These are phyloP conservation scores for Helicoverpa armigera DNA, from an alignment of 1,140 invertebrate genomes.

Conservation along the genomic window DNA sequence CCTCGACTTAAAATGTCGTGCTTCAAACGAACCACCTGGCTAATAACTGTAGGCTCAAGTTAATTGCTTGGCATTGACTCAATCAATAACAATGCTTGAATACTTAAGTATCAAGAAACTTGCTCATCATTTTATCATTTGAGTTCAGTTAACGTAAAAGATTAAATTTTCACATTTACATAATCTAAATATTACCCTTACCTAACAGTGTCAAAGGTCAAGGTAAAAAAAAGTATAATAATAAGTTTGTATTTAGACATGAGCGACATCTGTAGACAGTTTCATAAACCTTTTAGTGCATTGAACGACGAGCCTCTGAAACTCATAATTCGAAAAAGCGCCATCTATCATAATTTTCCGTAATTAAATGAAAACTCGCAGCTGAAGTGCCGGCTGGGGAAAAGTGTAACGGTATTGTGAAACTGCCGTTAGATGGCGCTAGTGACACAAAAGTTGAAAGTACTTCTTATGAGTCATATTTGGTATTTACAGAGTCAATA, in stretches of 20 bases:
- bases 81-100: too few relatives aligned
- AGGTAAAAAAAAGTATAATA: too few relatives aligned
- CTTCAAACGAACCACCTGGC: background rate
- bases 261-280: conserved; percentile 19
- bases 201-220: too few relatives aligned
- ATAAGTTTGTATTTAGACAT: background rate
- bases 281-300: background rate
- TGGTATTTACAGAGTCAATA: too few relatives aligned
- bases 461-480: background rate
- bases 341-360: conserved; percentile 30
- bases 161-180: too few relatives aligned
- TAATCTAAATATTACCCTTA: too few relatives aligned
- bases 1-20: background rate
- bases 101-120: too few relatives aligned
- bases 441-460: background rate
- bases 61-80: background rate
- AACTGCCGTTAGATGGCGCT: conserved; percentile 8
- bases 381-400: background rate
- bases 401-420: background rate
- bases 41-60: background rate
- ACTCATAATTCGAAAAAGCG: background rate
- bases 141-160: too few relatives aligned
- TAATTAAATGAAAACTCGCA: conserved; percentile 14
- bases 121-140: too few relatives aligned
- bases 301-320: background rate